Base-by-base conservation (phyloP, 2,888 invertebrate species). In the Euspilapteryx auroguttella region DNA sequence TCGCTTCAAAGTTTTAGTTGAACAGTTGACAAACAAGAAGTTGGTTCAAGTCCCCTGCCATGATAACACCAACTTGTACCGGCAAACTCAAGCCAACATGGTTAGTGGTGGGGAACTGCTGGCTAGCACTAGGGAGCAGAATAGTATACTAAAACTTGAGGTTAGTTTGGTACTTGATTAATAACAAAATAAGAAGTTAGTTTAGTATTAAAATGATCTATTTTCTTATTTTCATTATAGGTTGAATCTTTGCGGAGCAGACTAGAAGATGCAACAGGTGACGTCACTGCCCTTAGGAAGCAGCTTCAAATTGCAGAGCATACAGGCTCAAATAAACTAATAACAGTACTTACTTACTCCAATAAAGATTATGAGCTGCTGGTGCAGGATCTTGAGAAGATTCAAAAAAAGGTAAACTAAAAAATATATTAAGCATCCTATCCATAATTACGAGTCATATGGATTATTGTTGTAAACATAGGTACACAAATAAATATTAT, bases 1-100 rank as follows among this genome's bases (percentile, higher is more conserved):
- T 53, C 85, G 86, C 47, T 90, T 85, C 45, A 89, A 88, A 54
- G 55, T 87, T 6, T 80, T 90, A 77, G 87, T 88, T 1, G 90
- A 91, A 46, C 88, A 90, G 39, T 62, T 89, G 11, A 83, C 86
- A 44, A 63, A 79, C 29, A 66, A 59, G 41, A 63, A 55, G 40
- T 44, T 41, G 24, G 35, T 38, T 21, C 41, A 46, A 34, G 20
- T 47, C 12, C 49, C 43, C 27, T 39, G 35, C 14, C 42, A 48
- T 21, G 55, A 51, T 23, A 49, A 37, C 25, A 45, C 44, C 21
- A 54, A 49, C 28, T 41, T 47, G 7, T 56, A 57, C 34, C 50
- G 45, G 34, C 58, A 64, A 37, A 58, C 57, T 21, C 64, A 63
- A 20, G 64, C 57, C 21, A 71, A 69, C 33, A 65, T 58, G 21